These are phyloP conservation scores for Colletes collaris DNA, from an alignment of 2,888 invertebrate species.

Conservation along the genomic window DNA sequence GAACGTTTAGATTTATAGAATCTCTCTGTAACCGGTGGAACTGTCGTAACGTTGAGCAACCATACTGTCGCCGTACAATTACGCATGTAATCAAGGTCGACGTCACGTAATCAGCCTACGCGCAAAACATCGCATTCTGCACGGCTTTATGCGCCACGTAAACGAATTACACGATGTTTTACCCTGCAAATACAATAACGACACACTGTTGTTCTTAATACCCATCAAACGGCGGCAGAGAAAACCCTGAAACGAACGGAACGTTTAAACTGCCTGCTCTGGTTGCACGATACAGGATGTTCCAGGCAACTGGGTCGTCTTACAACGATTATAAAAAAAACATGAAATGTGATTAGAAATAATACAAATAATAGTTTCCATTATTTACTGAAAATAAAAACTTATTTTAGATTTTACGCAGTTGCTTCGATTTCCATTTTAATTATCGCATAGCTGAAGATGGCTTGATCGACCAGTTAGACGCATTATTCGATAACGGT, in stretches of 20 bases:
- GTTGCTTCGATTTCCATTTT: no score
- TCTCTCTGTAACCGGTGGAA: not conserved
- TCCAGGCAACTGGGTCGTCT: no score
- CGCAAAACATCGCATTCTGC: conserved; percentile 11
- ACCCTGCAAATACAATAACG: conserved; percentile 36
- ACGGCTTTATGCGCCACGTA: conserved; percentile 12
- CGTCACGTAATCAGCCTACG: conserved; percentile 57
- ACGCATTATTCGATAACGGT: no score
- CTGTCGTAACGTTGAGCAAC: conserved; percentile 26
- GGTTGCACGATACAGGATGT: not conserved
- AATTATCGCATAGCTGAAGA: no score
- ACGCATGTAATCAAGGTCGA: conserved; percentile 53
- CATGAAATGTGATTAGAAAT: no score
- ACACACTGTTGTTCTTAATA: conserved; percentile 30
- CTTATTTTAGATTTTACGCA: no score
- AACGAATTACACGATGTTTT: conserved; percentile 33
- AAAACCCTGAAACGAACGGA: not conserved
- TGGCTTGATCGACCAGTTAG: no score
- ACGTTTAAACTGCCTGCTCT: no score
- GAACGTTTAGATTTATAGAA: not conserved
- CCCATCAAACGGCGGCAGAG: not conserved
- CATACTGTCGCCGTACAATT: conserved; percentile 34
- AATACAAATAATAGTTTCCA: no score
- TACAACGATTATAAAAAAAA: no score
- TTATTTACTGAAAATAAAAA: no score